Base-by-base conservation (phyloP, 1,140 invertebrate genomes). In the Euwallacea fornicatus region DNA sequence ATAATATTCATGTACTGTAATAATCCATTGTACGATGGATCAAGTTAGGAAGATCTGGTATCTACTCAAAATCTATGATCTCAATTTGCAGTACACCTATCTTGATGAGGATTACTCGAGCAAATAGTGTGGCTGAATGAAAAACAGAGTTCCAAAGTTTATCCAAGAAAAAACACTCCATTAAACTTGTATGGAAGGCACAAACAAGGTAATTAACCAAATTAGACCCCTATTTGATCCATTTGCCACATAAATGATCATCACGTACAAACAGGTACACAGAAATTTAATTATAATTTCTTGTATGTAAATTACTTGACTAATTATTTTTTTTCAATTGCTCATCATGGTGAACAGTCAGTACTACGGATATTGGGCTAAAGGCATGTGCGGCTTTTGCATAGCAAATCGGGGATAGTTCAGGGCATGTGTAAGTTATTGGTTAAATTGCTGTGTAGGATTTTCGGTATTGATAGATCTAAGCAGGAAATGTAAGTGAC, bases 201-300 rank as follows among this genome's bases (percentile, higher is more conserved):
- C 13, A 66, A 66, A 66, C 41, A 55, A 54, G 21, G 41, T 43
- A 66, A 66, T 66, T 66, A 66, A n/a, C 47, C 10, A 66, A 66
- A 66, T 55, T 66, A 42, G 47, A 13, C 21, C 9, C 9, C 53
- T 41, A 55, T 46, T 66, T 55, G 47, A 66, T 66, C 47, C 15
- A 47, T 63, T 63, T 63, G 7, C 21, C 10, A 13, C 8, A 58
- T 61, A 61, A 64, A 64, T 64, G 46, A 53, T 53, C 13, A 56
- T 55, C 53, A 42, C 9, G 50, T 41, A 66, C 64, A 55, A 66
- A 66, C 53, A 66, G 47, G 47, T 66, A 66, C 64, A 66, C 42
- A 66, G 64, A 56, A 66, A 66, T 42, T 66, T 66, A 66, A 66
- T 66, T 66, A 66, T 7, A 50, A 50, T 64, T 46, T 64, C 61